Conservation (phyloP, 2,797 vertebrate genomes). For the Diplodus sargus region DNA sequence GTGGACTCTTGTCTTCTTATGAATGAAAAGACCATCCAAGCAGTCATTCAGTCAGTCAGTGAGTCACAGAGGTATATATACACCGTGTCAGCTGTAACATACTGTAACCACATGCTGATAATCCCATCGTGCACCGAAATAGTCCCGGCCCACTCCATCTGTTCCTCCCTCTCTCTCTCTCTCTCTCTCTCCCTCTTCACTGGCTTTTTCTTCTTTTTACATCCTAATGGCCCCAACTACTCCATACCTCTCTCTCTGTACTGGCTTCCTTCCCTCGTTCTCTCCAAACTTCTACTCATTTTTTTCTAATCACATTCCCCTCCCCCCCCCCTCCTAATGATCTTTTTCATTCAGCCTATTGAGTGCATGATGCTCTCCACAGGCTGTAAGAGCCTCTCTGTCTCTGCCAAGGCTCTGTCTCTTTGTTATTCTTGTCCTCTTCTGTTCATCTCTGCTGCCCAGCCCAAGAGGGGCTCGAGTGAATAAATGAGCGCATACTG, state of each 20-base stretch:
- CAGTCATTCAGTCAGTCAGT: constrained; percentile 46
- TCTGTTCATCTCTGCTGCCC: constrained; percentile 55
- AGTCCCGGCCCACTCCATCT: constrained; percentile 83
- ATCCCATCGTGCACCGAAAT: constrained; percentile 78
- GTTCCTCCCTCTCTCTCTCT: constrained; percentile 61
- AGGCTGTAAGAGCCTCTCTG: constrained; percentile 58
- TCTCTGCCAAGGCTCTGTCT: constrained; percentile 59
- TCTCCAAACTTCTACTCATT: constrained; percentile 59
- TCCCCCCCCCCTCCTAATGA: constrained; percentile 38
- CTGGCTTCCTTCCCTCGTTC: constrained; percentile 38
- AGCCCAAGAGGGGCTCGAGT: constrained; percentile 13
- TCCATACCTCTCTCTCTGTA: constrained; percentile 21
- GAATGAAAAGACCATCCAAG: constrained; percentile 52
- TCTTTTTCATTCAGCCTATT: constrained; percentile 61
- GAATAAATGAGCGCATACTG: constrained; percentile 36
- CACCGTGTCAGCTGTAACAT: constrained; percentile 76
- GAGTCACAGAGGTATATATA: constrained; percentile 59
- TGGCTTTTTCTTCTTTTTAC: constrained; percentile 36
- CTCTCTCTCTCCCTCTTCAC: constrained; percentile 26
- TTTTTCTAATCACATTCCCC: constrained; percentile 60
- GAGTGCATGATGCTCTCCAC: constrained; percentile 59
- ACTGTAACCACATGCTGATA: constrained; percentile 83
- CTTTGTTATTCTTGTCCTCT: constrained; percentile 63
- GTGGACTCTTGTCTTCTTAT: constrained; percentile 29
- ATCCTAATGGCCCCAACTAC: constrained; percentile 42